Conservation (phyloP, 2,888 invertebrate genomes). For the Ischnura elegans region DNA sequence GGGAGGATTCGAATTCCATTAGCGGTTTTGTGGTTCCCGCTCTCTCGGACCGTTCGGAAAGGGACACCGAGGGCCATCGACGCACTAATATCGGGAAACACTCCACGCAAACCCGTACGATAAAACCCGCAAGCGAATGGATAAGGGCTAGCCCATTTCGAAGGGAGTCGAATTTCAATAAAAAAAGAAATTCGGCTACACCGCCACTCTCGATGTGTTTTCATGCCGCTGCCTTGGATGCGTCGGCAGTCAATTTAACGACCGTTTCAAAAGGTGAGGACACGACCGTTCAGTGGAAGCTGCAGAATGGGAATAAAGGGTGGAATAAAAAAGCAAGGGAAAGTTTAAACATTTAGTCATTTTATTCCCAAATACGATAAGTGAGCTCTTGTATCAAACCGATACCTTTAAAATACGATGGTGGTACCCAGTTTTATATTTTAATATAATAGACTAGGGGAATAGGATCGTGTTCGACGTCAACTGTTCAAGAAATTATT, state of each 20-base stretch:
- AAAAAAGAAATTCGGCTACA: not conserved
- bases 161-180: not conserved
- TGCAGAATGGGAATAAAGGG: not conserved
- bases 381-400: not conserved
- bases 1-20: not conserved
- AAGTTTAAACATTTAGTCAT: not conserved
- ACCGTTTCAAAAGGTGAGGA: not conserved
- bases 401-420: not conserved
- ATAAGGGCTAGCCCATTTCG: not conserved
- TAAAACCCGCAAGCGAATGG: not conserved
- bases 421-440: too few species aligned
- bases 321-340: not conserved
- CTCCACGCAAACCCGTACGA: not conserved
- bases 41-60: not conserved
- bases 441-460: too few species aligned
- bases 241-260: slow-evolving; percentile 12
- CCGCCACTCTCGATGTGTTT: not conserved
- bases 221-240: not conserved
- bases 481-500: too few species aligned
- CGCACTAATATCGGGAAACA: slow-evolving; percentile 25
- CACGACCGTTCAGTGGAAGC: not conserved
- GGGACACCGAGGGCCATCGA: not conserved
- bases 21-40: not conserved
- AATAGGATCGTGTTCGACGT: too few species aligned
- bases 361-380: not conserved